Evolutionary conservation across 2,113 vertebrate genomes (phyloP).

Genomic region (Rhegmatorhina hoffmannsi): DNA sequence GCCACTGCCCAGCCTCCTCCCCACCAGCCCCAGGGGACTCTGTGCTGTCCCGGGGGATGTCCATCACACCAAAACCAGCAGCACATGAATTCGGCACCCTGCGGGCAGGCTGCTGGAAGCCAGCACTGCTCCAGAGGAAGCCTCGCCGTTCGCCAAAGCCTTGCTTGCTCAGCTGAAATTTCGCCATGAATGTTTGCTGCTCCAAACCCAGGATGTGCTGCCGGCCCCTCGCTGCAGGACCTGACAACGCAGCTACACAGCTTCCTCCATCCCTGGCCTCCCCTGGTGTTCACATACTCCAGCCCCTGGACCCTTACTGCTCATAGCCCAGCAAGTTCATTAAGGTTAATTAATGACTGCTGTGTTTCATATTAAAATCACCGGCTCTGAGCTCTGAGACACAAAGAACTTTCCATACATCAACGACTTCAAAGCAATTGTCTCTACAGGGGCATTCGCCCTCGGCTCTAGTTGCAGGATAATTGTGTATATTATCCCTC

Average conservation of each 20-base stretch:
- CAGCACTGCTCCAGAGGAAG: background rate
- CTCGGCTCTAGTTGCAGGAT: background rate
- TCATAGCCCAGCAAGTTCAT: conserved; percentile 17
- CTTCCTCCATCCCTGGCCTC: background rate
- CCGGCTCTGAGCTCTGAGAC: conserved; percentile 2
- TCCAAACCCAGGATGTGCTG: fast-evolving
- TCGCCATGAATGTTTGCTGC: fast-evolving
- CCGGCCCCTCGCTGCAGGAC: background rate
- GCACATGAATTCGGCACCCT: background rate
- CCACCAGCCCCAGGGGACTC: background rate
- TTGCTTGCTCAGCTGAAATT: background rate
- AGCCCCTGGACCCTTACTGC: background rate
- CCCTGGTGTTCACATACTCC: background rate
- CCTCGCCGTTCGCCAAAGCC: background rate
- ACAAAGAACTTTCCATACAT: conserved; percentile 47
- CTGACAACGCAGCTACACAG: background rate
- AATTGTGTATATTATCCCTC: conserved; percentile 1
- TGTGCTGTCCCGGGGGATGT: fast-evolving
- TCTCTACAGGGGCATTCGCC: background rate
- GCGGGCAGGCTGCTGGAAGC: background rate
- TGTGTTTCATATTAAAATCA: conserved; percentile 60
- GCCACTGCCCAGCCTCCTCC: background rate
- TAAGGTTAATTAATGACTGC: conserved; percentile 64
- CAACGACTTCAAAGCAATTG: conserved; percentile 45
- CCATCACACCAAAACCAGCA: background rate